A percentile compares a stretch with the other conserved stretches of the same genome.
Evolutionary conservation across 1,140 invertebrate genomes (phyloP).

Genomic region (Diabrotica undecimpunctata): DNA sequence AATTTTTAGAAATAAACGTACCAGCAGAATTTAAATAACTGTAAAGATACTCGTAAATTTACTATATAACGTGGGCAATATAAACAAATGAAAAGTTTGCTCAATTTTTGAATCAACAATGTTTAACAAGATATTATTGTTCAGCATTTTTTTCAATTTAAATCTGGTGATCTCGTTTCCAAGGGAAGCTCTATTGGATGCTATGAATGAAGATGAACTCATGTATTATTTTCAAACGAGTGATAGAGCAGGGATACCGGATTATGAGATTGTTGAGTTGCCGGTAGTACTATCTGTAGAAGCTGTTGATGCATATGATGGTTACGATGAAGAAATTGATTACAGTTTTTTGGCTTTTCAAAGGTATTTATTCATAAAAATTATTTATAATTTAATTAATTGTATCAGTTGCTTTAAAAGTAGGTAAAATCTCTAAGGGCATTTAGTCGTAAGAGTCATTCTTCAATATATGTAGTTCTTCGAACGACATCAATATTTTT

Average conservation of each 20-base stretch:
- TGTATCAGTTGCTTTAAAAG: background rate
- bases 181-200: slow-evolving; percentile 28
- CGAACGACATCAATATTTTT: no score
- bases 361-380: slow-evolving; percentile 26
- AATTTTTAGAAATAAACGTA: background rate
- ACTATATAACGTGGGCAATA: background rate
- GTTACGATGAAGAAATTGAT: slow-evolving; percentile 25
- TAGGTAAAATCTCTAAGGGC: background rate
- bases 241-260: slow-evolving; percentile 28
- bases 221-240: slow-evolving; percentile 39
- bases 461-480: no score
- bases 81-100: background rate
- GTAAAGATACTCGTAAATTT: slow-evolving; percentile 1
- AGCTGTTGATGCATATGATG: slow-evolving; percentile 9
- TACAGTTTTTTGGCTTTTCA: slow-evolving; percentile 39
- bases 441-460: no score
- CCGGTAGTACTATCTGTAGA: slow-evolving; percentile 23
- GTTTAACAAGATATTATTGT: background rate
- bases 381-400: background rate
- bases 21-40: slow-evolving; percentile 18
- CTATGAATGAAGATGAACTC: slow-evolving; percentile 35
- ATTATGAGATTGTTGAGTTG: slow-evolving; percentile 41
- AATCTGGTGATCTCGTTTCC: slow-evolving; percentile 8
- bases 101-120: slow-evolving; percentile 4
- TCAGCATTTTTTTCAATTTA: slow-evolving; percentile 10